These are phyloP conservation scores for Argyresthia goedartella DNA, from an alignment of 2,888 invertebrate genomes.

Conservation along the genomic window DNA sequence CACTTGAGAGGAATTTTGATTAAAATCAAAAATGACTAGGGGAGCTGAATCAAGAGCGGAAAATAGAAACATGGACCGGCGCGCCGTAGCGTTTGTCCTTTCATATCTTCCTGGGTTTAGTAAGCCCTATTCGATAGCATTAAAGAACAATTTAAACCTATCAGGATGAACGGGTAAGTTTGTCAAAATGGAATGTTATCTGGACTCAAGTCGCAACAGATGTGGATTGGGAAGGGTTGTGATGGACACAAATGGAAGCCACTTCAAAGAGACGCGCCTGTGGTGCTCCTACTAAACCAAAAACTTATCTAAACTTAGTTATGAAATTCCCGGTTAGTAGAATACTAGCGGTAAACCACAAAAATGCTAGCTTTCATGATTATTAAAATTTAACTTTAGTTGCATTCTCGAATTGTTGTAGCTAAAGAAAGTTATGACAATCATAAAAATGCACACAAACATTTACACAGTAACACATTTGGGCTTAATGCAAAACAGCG, in stretches of 20 bases:
- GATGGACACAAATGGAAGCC: slow-evolving; percentile 52
- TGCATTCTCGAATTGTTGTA: background rate
- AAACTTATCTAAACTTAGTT: slow-evolving; percentile 23
- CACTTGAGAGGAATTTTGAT: slow-evolving; percentile 14
- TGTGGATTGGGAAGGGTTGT: slow-evolving; percentile 45
- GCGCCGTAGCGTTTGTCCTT: background rate
- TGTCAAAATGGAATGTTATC: slow-evolving; percentile 28
- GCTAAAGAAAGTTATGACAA: background rate
- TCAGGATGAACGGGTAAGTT: slow-evolving; percentile 13
- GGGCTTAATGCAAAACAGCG: slow-evolving; percentile 2
- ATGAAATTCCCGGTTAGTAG: background rate
- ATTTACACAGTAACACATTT: background rate
- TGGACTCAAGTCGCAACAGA: slow-evolving; percentile 20
- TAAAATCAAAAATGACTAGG: slow-evolving; percentile 20
- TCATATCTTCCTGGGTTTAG: background rate
- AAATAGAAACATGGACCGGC: slow-evolving; percentile 7
- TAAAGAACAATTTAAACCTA: slow-evolving; percentile 5
- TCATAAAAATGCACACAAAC: background rate
- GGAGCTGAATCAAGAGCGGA: slow-evolving; percentile 1
- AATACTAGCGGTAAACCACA: background rate
- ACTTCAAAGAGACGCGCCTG: slow-evolving; percentile 46
- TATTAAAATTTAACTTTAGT: background rate
- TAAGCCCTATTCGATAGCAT: background rate
- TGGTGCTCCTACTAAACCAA: slow-evolving; percentile 49
- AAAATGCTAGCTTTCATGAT: background rate